These are phyloP conservation scores for Eustalomyia histrio DNA, from an alignment of 2,888 invertebrate genomes.

Conservation along the genomic window DNA sequence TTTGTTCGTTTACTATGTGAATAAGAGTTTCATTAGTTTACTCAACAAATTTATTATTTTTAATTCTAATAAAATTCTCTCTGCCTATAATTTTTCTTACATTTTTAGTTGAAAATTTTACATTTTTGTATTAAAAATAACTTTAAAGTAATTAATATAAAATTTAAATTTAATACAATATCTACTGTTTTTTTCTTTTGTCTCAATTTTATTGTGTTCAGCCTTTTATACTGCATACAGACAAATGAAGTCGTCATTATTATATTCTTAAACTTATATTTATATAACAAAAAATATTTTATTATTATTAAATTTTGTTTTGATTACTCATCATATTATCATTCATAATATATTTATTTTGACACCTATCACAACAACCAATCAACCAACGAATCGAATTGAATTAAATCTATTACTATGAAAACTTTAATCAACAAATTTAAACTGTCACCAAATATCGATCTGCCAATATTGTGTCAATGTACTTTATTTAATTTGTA, in stretches of 20 bases:
- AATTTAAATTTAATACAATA: too few relatives aligned
- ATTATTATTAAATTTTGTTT: constrained; percentile 15
- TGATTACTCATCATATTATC: constrained; percentile 45
- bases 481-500: too few relatives aligned
- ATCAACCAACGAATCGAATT: constrained; percentile 9
- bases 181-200: too few relatives aligned
- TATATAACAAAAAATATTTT: constrained; percentile 4
- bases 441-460: constrained; percentile 40
- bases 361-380: constrained; percentile 40
- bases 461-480: constrained; percentile 11
- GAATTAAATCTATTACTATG: background rate
- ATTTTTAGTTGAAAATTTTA: too few relatives aligned
- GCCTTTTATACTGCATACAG: background rate
- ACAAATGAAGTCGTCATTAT: constrained; percentile 25
- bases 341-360: constrained; percentile 43
- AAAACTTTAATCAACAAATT: constrained; percentile 34
- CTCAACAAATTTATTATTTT: too few relatives aligned
- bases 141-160: too few relatives aligned
- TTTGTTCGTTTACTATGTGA: too few relatives aligned
- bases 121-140: too few relatives aligned
- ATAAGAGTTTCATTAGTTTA: too few relatives aligned
- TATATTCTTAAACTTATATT: constrained; percentile 14
- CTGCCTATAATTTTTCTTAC: too few relatives aligned
- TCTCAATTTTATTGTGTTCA: constrained; percentile 6
- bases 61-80: too few relatives aligned